These are phyloP conservation scores for Brachyalestes nurse DNA, from an alignment of 2,797 vertebrate species.

Conservation along the genomic window DNA sequence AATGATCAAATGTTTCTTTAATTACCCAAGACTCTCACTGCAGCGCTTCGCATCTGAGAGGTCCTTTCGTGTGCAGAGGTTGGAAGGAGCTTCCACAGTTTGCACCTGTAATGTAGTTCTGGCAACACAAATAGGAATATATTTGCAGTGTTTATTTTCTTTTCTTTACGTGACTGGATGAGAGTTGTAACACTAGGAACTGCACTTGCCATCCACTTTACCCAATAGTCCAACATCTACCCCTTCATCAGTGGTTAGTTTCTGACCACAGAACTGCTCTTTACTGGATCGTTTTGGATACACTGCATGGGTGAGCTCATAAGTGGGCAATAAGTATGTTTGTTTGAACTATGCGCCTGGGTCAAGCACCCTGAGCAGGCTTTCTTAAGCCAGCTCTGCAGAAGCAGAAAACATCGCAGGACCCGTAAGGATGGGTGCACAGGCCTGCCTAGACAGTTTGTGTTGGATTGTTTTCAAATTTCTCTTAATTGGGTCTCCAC, in stretches of 20 bases:
- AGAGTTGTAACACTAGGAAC: not conserved
- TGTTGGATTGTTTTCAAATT: slow-evolving; percentile 74
- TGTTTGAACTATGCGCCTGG: not conserved
- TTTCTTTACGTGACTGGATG: not conserved
- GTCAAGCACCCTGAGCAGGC: slow-evolving; percentile 13
- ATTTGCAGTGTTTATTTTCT: not conserved
- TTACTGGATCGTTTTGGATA: not conserved
- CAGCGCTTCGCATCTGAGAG: not conserved
- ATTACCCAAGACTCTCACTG: slow-evolving; percentile 49
- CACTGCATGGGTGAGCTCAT: not conserved
- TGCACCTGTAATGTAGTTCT: not conserved
- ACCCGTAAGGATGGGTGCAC: not conserved
- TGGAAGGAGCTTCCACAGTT: not conserved
- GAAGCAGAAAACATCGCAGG: slow-evolving; percentile 17
- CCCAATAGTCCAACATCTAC: not conserved
- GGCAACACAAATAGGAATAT: not conserved
- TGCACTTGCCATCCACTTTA: too few species aligned
- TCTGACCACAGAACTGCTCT: not conserved
- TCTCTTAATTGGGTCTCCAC: slow-evolving; percentile 82
- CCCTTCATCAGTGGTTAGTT: not conserved
- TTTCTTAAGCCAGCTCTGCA: slow-evolving; percentile 10
- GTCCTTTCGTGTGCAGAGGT: not conserved
- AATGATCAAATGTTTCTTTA: slow-evolving; percentile 29
- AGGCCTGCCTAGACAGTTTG: slow-evolving; percentile 15
- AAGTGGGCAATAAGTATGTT: not conserved